Evolutionary conservation across 2,113 vertebrate species (phyloP).

Genomic region (Elaphurus davidianus): DNA sequence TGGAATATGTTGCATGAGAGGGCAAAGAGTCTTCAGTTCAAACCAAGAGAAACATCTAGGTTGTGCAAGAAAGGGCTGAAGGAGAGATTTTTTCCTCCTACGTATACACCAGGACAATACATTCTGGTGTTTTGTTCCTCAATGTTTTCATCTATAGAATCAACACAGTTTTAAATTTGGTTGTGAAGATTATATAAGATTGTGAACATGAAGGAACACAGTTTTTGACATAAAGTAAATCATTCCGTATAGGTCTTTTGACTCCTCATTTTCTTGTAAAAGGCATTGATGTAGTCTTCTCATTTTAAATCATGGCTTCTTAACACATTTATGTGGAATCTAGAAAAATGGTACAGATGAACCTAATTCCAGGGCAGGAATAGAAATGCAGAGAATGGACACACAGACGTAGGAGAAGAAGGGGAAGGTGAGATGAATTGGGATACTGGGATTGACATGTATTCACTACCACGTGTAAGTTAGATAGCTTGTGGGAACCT

Average conservation of each 20-base stretch:
- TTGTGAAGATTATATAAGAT: neutral
- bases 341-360: neutral
- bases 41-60: too few relatives aligned
- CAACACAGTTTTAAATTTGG: neutral
- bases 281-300: neutral
- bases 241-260: neutral
- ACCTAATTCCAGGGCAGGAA: neutral
- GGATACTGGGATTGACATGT: neutral
- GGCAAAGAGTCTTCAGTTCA: neutral
- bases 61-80: neutral
- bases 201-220: neutral
- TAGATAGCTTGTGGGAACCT: neutral
- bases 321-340: neutral
- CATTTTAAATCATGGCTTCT: neutral
- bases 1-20: too few relatives aligned
- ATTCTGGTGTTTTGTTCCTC: neutral
- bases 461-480: neutral
- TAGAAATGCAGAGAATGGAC: neutral
- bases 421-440: neutral
- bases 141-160: neutral
- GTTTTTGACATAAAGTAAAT: neutral
- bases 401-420: neutral
- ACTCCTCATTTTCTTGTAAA: neutral
- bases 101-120: neutral
- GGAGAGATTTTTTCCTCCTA: neutral